Evolutionary conservation across 1,140 invertebrate species (phyloP).

Genomic region (Pseudomyrmex gracilis): DNA sequence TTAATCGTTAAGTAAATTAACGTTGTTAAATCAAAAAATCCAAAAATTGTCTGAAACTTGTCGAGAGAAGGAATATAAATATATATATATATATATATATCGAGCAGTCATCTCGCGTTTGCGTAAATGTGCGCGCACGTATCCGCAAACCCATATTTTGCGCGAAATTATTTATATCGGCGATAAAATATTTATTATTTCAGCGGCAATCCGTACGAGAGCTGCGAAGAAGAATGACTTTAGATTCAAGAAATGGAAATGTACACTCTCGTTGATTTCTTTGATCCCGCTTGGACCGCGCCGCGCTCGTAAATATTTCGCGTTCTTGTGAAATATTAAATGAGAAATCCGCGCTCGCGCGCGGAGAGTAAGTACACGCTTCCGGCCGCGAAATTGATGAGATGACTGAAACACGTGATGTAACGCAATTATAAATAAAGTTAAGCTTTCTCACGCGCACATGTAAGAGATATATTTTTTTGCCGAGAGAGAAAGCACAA

Average conservation of each 20-base stretch:
- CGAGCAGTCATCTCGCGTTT: background rate
- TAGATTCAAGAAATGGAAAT: slow-evolving; percentile 74
- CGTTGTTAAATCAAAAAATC: background rate
- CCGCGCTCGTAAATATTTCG: slow-evolving; percentile 53
- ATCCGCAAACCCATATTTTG: slow-evolving; percentile 28
- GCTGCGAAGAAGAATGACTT: slow-evolving; percentile 56
- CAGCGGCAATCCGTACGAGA: background rate
- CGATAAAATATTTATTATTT: slow-evolving; percentile 78
- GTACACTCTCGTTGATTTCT: slow-evolving; percentile 78
- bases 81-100: no score
- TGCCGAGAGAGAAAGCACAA: background rate
- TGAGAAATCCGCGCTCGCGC: background rate
- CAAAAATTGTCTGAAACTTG: slow-evolving; percentile 16
- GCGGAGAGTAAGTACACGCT: background rate
- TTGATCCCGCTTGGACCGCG: slow-evolving; percentile 62
- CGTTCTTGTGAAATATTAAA: background rate
- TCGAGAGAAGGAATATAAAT: background rate
- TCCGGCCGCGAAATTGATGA: no score
- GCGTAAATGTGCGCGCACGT: background rate
- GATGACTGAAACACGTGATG: no score
- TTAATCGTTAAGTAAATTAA: no score
- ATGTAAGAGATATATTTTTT: no score
- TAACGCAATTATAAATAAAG: no score
- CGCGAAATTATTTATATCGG: slow-evolving; percentile 51
- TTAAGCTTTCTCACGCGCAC: no score